phyloP scores from a whole-genome alignment of 2,888 invertebrate species.

The Julus scandinavius region DNA sequence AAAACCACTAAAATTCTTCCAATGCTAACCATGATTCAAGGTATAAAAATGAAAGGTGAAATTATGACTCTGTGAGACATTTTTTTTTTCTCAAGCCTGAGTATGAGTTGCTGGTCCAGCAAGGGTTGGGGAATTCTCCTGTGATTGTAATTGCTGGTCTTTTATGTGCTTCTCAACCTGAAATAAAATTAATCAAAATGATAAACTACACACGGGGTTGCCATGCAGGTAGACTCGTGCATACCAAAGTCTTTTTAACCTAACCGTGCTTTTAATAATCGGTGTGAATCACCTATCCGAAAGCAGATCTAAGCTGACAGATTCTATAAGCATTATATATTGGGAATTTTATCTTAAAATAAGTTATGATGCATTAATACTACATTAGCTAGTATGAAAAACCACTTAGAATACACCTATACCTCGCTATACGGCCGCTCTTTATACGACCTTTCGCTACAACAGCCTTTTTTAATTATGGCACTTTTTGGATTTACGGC shows the following conservation, averaged over 20 bases:
- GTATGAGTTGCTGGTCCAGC: constrained; percentile 42
- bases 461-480: no score
- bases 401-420: no score
- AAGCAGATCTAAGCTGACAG: no score
- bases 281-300: no score
- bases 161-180: constrained; percentile 55
- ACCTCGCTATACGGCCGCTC: no score
- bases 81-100: constrained; percentile 21
- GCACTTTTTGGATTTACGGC: no score
- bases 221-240: not conserved
- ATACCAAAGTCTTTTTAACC: not conserved
- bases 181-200: constrained; percentile 10
- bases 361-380: no score
- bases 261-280: no score
- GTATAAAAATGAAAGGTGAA: constrained; percentile 14
- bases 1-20: constrained; percentile 19
- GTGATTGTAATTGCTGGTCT: constrained; percentile 52
- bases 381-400: no score
- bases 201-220: not conserved
- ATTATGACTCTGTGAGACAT: constrained; percentile 21
- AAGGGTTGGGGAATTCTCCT: constrained; percentile 26
- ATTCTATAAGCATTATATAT: no score
- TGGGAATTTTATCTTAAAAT: no score
- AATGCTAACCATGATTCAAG: not conserved
- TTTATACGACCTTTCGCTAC: no score